A percentile compares a stretch with the other conserved stretches of the same genome.
phyloP scores from a whole-genome alignment of 2,113 vertebrate genomes.

The Gopherus flavomarginatus region DNA sequence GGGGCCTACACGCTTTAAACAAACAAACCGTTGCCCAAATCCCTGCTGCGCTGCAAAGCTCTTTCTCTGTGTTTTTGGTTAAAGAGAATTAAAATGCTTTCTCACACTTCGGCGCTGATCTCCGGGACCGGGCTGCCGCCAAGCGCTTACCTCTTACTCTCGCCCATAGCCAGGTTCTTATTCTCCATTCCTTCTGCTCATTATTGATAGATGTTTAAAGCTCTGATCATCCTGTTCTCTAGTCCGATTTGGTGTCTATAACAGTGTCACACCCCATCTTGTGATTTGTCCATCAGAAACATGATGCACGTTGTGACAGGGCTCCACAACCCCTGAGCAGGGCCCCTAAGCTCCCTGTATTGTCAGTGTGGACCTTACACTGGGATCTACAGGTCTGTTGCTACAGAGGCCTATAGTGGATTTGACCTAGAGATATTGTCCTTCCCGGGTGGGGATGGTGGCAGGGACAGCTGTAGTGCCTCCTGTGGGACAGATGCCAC shows the following conservation, averaged over 20 bases:
- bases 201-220: no score
- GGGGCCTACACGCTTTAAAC: fast-evolving
- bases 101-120: conserved; percentile 24
- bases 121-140: fast-evolving
- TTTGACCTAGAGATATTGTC: background rate
- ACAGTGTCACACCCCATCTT: no score
- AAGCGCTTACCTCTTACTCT: fast-evolving
- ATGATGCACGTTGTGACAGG: no score
- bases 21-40: background rate
- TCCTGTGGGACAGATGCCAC: background rate
- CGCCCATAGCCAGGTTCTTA: fast-evolving
- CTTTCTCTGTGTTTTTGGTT: conserved; percentile 29
- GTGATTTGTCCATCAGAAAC: no score
- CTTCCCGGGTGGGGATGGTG: background rate
- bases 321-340: no score
- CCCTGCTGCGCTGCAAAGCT: conserved; percentile 54
- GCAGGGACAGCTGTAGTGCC: background rate
- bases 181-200: background rate
- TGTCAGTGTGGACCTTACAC: no score
- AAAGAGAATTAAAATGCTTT: conserved; percentile 65
- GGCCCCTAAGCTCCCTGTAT: no score
- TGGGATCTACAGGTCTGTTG: background rate
- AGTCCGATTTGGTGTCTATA: no score
- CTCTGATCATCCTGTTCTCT: background rate
- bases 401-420: background rate